Percentiles rank a stretch among this genome's conserved stretches.
Conservation (phyloP, 2,888 invertebrate genomes). For the Drosophila limbata region DNA sequence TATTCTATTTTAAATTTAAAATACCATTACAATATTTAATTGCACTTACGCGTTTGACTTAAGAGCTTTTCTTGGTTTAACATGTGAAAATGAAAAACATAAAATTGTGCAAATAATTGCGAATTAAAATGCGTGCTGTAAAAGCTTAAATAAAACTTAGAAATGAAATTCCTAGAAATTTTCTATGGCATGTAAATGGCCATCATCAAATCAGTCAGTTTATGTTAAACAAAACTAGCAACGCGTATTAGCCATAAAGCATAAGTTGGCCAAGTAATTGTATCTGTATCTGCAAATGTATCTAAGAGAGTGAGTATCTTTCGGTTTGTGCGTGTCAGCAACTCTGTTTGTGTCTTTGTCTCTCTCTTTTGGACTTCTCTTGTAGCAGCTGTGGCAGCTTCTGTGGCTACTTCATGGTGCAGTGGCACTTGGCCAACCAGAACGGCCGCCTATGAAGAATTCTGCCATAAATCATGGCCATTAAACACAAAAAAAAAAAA, state of each 20-base stretch:
- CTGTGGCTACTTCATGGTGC: constrained; percentile 66
- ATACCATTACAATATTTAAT: constrained; percentile 12
- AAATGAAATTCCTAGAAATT: constrained; percentile 31
- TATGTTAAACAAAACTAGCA: constrained; percentile 71
- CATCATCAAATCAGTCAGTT: constrained; percentile 72
- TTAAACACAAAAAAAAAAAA: constrained; percentile 47
- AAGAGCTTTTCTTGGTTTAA: constrained; percentile 20
- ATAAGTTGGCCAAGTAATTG: constrained; percentile 17
- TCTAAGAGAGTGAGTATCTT: constrained; percentile 25
- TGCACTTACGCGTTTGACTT: constrained; percentile 6
- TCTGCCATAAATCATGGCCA: constrained; percentile 78
- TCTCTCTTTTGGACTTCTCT: constrained; percentile 15
- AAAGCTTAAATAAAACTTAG: constrained; percentile 22
- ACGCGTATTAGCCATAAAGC: constrained; percentile 67
- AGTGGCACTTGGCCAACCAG: constrained; percentile 75
- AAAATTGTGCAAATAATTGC: constrained; percentile 11
- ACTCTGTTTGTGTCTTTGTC: constrained; percentile 29
- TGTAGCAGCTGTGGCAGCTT: constrained; percentile 15
- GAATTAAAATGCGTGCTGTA: constrained; percentile 48
- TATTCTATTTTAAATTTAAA: not conserved
- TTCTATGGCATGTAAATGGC: constrained; percentile 67
- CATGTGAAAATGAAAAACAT: not conserved
- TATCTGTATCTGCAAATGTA: constrained; percentile 19
- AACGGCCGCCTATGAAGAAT: constrained; percentile 83
- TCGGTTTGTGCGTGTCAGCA: constrained; percentile 63